phyloP scores from a whole-genome alignment of 2,888 invertebrate species.

The Rhingia campestris region DNA sequence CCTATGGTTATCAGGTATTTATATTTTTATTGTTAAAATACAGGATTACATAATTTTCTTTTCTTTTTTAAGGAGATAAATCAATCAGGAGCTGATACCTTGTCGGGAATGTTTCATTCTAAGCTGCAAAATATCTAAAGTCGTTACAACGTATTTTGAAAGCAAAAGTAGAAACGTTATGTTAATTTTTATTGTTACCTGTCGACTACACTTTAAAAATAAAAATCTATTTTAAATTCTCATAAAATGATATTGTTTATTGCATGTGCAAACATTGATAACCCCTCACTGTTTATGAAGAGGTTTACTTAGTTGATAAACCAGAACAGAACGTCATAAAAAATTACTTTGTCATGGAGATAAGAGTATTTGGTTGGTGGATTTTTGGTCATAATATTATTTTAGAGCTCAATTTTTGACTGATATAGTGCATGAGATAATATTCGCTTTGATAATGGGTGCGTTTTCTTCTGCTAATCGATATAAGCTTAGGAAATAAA shows the following conservation, averaged over 20 bases:
- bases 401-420: no score
- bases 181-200: constrained; percentile 16
- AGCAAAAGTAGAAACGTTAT: neutral
- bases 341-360: no score
- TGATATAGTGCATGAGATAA: no score
- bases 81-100: constrained; percentile 84
- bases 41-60: neutral
- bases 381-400: no score
- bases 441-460: no score
- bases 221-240: constrained; percentile 9
- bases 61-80: constrained; percentile 83
- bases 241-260: neutral
- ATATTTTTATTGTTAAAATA: neutral
- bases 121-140: constrained; percentile 77
- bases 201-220: neutral
- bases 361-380: no score
- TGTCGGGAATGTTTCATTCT: constrained; percentile 85
- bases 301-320: no score
- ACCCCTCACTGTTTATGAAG: no score
- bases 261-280: neutral
- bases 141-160: neutral
- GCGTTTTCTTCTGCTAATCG: no score
- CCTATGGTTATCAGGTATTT: constrained; percentile 86
- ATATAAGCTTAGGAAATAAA: no score
- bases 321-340: no score